Base-by-base conservation (phyloP, 2,113 vertebrate genomes). In the Hippocampus guttulatus region DNA sequence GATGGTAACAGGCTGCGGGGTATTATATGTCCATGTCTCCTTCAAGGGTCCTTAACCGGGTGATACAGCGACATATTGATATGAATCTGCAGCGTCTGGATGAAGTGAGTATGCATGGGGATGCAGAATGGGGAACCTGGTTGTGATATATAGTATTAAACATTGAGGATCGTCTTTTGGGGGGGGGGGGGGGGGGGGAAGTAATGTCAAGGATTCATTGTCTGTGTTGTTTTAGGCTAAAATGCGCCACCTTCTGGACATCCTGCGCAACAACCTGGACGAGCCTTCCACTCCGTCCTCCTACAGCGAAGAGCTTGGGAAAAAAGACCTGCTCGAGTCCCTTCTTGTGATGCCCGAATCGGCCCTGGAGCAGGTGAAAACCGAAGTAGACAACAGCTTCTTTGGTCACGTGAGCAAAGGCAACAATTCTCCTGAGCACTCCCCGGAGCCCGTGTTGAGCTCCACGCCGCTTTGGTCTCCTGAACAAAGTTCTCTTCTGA, bases 181-280 rank as follows among this genome's bases (percentile, higher is more conserved):
- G 27, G 27, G 30, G 23, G 9, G 58, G 10, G 43, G n/a, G n/a
- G n/a, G n/a, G 33, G 25, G 10, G 58, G 10, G 7, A 23, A 55
- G 52, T 3, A 21, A 54, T n/a, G 47, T 5, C 14, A 54, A 54
- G 20, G 20, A 2, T 25, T 51, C 43, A 51, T 27, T 10, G 65
- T 27, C 5, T n/a, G n/a, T 11, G 16, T 54, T 84, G 43, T 70
- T 78, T 83, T 82, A 92, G 93, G 84, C 81, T 75, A 92, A 93
- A 91, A 92, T 93, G 92, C 89, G 77, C 83, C 90, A 91, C 73
- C 91, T 93, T 67, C 83, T 93, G 88, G 92, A 91, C 63, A 70
- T 85, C 14, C 73, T 93, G 40, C 85, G 82, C 66, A 85, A 90
- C 73, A 91, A 92, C 45, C 83, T 93, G 73, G 75, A 89, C 30